phyloP scores from a whole-genome alignment of 2,888 invertebrate genomes.

The Saturnia japonica region DNA sequence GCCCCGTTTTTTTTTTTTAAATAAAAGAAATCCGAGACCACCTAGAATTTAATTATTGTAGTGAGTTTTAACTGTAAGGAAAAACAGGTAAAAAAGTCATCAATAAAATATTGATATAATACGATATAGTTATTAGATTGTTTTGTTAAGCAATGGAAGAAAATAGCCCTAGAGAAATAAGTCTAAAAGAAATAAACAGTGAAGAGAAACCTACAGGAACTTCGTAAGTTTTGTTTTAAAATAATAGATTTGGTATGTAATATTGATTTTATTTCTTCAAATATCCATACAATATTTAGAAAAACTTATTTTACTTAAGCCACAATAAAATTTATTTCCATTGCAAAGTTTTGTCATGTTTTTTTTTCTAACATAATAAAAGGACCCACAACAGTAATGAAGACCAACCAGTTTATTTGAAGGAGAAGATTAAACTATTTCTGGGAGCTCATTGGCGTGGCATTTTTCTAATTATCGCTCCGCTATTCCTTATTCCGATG shows the following conservation, averaged over 20 bases:
- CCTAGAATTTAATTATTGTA: neutral
- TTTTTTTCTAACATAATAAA: neutral
- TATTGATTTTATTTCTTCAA: neutral
- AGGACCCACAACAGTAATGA: neutral
- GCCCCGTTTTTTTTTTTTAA: neutral
- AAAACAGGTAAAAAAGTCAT: neutral
- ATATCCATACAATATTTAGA: neutral
- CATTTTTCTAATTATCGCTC: constrained; percentile 33
- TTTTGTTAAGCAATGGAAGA: constrained; percentile 10
- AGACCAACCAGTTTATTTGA: constrained; percentile 25
- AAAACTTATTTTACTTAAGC: neutral
- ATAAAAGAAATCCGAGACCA: neutral
- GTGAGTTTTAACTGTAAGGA: neutral
- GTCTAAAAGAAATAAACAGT: neutral
- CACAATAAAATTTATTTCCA: neutral
- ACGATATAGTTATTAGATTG: neutral
- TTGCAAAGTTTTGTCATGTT: too few species aligned
- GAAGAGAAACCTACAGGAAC: neutral
- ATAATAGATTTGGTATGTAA: neutral
- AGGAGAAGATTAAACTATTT: constrained; percentile 32
- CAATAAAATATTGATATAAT: constrained; percentile 4
- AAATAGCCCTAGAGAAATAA: neutral
- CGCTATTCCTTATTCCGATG: constrained; percentile 24
- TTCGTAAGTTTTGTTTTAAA: constrained; percentile 9
- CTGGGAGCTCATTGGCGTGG: constrained; percentile 36